Percentiles rank a stretch among this genome's conserved stretches.
These are phyloP conservation scores for Pampusana beccarii DNA, from an alignment of 2,113 vertebrate genomes.

Conservation along the genomic window DNA sequence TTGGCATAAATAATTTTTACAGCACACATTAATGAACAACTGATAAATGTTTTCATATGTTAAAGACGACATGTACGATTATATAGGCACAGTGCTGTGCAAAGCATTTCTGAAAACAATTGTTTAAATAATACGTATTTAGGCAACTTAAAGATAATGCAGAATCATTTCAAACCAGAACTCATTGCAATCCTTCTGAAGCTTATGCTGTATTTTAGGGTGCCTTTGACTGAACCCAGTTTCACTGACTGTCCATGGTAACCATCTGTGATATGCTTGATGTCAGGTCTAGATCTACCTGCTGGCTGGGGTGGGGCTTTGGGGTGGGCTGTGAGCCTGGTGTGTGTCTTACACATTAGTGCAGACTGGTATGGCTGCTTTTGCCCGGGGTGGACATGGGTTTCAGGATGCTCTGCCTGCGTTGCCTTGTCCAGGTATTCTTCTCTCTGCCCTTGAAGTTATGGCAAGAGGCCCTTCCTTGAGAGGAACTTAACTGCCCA, in stretches of 20 bases:
- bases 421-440: neutral
- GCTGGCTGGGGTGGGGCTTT: neutral
- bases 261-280: neutral
- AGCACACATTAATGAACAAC: neutral
- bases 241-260: neutral
- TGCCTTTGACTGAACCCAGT: neutral
- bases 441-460: neutral
- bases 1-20: neutral
- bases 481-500: neutral
- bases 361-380: neutral
- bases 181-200: neutral
- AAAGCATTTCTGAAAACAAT: neutral
- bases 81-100: neutral
- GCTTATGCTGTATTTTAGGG: neutral
- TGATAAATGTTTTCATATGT: neutral
- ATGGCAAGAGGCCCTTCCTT: fast-evolving
- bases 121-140: neutral
- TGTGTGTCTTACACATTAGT: neutral
- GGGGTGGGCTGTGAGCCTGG: neutral
- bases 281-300: neutral
- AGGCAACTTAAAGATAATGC: neutral
- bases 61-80: neutral
- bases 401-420: neutral
- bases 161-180: neutral
- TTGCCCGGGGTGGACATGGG: neutral